Evolutionary conservation across 2,888 invertebrate species (phyloP), one percentile per base, ranked within the genome.

Genomic region (Anthophora plumipes): DNA sequence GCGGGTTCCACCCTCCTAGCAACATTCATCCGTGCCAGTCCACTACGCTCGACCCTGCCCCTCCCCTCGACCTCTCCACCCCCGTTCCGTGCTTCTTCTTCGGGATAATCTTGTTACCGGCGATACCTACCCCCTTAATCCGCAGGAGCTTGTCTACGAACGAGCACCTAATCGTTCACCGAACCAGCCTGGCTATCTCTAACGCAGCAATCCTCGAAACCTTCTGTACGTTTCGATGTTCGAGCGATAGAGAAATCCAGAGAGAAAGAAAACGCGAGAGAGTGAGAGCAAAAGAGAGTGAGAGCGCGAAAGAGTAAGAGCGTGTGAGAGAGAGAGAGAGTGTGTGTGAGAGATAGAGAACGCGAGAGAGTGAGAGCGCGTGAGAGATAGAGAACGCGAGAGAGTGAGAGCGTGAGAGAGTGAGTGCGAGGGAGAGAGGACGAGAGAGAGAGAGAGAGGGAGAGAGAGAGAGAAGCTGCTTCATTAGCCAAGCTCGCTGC

Each of bases 101-200:
- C 73, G 81, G 88, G 89, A 91, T 92, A 92, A 92, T 92, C 92
- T 91, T 89, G 92, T 92, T 92, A 89, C 82, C 84, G 76, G 85
- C 90, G 90, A 91, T 91, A 91, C 87, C 89, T 88, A 90, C 89
- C 87, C 89, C 82, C 84, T 86, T 90, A 91, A 91, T 91, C 88
- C 88, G 83, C 68, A 84, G 86, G 82, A 88, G 84, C 85, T 85
- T 73, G 82, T 84, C 84, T 86, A 81, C 85, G 80, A 86, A 89
- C 86, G 86, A 85, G 84, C 84, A 86, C 84, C 86, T 89, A 90
- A 91, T 90, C 89, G 85, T 87, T 86, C 88, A 80, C 76, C 82
- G 85, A 84, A 88, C 86, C 81, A 72, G 61, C 71, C 78, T 50
- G 25, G 17, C 55, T 54, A 69, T 71, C 60, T 64, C 63, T 39